phyloP scores from a whole-genome alignment of 2,888 invertebrate genomes.

The Andrena minutula region DNA sequence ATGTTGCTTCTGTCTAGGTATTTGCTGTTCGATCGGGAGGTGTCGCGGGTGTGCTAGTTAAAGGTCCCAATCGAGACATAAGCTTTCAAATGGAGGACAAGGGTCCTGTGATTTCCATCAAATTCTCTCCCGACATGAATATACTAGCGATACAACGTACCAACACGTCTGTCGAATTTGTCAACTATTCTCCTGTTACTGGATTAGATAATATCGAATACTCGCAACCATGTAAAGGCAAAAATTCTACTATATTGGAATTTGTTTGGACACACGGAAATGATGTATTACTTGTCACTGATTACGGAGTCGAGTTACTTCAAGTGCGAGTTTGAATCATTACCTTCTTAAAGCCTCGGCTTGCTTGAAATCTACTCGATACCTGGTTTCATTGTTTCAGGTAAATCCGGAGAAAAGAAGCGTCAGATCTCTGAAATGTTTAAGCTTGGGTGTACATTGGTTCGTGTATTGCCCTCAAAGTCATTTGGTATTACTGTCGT shows the following conservation, averaged over 20 bases:
- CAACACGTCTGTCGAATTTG: slow-evolving; percentile 95
- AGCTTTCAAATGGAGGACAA: slow-evolving; percentile 97
- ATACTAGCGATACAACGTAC: slow-evolving; percentile 95
- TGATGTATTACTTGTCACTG: slow-evolving; percentile 96
- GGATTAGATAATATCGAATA: slow-evolving; percentile 89
- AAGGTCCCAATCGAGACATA: slow-evolving; percentile 91
- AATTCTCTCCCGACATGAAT: slow-evolving; percentile 96
- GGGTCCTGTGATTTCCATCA: slow-evolving; percentile 95
- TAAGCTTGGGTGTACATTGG: slow-evolving; percentile 92
- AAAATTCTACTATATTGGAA: slow-evolving; percentile 93
- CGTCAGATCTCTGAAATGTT: slow-evolving; percentile 86
- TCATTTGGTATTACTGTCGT: slow-evolving; percentile 93
- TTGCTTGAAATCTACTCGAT: not conserved
- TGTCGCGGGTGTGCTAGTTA: slow-evolving; percentile 96
- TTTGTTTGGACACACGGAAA: slow-evolving; percentile 96
- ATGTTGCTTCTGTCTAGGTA: slow-evolving; percentile 87
- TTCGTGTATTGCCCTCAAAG: slow-evolving; percentile 94
- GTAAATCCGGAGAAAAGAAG: slow-evolving; percentile 86
- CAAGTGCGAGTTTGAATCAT: slow-evolving; percentile 86
- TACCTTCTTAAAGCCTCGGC: not conserved
- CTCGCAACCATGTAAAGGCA: slow-evolving; percentile 94
- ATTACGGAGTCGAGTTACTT: slow-evolving; percentile 95
- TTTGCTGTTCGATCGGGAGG: slow-evolving; percentile 97
- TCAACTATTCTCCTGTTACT: slow-evolving; percentile 91
- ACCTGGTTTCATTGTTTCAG: slow-evolving; percentile 75